These are phyloP conservation scores for Sicus ferrugineus DNA, from an alignment of 2,888 invertebrate species.

Conservation along the genomic window DNA sequence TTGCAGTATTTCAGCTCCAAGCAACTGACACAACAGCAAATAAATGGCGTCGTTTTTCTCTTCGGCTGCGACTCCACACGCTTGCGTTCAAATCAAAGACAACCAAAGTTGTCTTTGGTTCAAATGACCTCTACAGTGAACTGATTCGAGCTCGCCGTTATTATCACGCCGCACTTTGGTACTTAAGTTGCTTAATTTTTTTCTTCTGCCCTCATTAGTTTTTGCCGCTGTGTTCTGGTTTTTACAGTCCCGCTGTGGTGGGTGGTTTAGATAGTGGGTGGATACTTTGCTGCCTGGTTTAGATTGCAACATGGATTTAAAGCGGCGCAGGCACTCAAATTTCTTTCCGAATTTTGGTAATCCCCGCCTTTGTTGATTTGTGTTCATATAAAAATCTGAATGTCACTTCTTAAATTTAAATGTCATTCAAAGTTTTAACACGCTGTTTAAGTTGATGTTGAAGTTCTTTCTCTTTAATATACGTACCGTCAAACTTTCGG, in stretches of 20 bases:
- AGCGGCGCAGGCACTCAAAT: slow-evolving; percentile 65
- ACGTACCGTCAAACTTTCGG: no score
- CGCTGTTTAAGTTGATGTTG: no score
- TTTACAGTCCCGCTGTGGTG: slow-evolving; percentile 65
- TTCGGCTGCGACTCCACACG: slow-evolving; percentile 72
- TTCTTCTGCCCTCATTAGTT: neutral
- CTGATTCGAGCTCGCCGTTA: slow-evolving; percentile 65
- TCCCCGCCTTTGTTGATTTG: no score
- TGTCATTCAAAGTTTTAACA: no score
- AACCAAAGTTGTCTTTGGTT: no score
- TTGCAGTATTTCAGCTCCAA: slow-evolving; percentile 69
- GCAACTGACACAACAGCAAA: slow-evolving; percentile 67
- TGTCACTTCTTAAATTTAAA: no score
- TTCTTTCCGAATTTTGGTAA: no score
- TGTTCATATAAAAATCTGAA: no score
- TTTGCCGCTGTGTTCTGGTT: no score
- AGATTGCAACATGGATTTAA: slow-evolving; percentile 66
- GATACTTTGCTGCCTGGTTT: slow-evolving; percentile 67
- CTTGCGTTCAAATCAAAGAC: no score
- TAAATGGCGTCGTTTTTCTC: slow-evolving; percentile 68
- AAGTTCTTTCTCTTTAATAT: no score
- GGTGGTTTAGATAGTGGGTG: no score
- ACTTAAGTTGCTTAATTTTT: slow-evolving; percentile 14
- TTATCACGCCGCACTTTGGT: slow-evolving; percentile 63
- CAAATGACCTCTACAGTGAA: slow-evolving; percentile 65